phyloP scores from a whole-genome alignment of 1,140 invertebrate genomes.

The Triops longicaudatus region DNA sequence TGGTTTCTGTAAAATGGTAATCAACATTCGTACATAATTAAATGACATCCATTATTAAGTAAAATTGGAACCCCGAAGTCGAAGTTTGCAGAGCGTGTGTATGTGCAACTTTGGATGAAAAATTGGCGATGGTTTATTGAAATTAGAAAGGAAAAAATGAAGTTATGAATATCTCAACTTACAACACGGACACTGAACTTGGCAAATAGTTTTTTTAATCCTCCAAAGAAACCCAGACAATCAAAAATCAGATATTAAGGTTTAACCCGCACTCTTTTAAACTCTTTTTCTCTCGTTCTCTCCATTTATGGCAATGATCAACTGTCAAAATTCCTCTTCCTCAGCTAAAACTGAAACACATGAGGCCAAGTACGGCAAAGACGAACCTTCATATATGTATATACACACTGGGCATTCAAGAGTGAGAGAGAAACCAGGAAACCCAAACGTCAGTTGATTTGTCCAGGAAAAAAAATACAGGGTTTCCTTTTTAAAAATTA shows the following conservation, averaged over 20 bases:
- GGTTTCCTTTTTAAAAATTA: background rate
- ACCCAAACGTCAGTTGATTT: background rate
- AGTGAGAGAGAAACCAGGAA: background rate
- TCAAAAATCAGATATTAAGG: too few species aligned
- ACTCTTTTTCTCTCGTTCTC: background rate
- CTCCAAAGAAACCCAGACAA: too few species aligned
- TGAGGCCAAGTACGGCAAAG: background rate
- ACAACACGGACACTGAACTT: slow-evolving; percentile 11
- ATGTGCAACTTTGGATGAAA: background rate
- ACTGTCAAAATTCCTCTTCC: background rate
- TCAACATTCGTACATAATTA: background rate
- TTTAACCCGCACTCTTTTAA: too few species aligned
- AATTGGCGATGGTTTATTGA: slow-evolving; percentile 3
- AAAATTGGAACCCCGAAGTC: background rate
- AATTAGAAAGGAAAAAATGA: background rate
- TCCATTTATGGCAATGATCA: slow-evolving; percentile 7
- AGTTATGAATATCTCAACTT: background rate
- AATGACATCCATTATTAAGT: background rate
- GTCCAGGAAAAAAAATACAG: background rate
- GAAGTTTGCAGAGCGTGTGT: background rate
- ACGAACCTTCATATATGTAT: background rate
- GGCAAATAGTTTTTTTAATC: background rate
- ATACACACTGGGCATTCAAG: background rate
- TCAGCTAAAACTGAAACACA: background rate
- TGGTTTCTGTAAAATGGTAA: background rate